Percentiles rank a stretch among this genome's conserved stretches.
Conservation (phyloP, 2,113 vertebrate genomes). For the Phasianus colchicus region DNA sequence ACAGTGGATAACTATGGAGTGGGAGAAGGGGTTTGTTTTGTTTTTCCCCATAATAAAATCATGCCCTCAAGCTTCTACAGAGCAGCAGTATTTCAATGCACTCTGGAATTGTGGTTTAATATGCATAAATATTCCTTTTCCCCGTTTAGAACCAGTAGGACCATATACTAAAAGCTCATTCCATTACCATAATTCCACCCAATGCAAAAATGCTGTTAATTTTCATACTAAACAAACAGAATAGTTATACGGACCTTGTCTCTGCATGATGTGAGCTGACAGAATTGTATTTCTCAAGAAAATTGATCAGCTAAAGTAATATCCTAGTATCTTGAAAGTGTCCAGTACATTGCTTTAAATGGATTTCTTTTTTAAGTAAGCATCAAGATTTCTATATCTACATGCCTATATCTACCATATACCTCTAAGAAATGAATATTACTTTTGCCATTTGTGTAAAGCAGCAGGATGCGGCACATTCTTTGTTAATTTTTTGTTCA, state of each 20-base stretch:
- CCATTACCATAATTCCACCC: not conserved
- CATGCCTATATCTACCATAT: too few species aligned
- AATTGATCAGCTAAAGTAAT: not conserved
- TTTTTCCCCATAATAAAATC: not conserved
- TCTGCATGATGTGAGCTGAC: not conserved
- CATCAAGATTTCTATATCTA: not conserved
- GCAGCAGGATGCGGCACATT: not conserved
- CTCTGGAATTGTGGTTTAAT: not conserved
- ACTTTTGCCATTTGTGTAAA: not conserved
- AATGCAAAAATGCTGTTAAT: not conserved
- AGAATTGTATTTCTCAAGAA: not conserved
- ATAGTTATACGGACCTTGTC: rapidly evolving
- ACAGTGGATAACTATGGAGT: not conserved
- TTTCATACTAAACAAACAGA: not conserved
- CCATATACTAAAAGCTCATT: not conserved
- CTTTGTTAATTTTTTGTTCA: not conserved
- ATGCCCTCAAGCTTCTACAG: not conserved
- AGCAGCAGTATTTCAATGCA: not conserved
- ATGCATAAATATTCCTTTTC: not conserved
- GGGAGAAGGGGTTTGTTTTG: not conserved
- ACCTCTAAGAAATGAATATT: not conserved
- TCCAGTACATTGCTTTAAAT: not conserved
- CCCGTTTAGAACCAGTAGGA: not conserved
- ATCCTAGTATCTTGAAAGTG: not conserved
- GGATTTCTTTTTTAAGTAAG: not conserved